These are phyloP conservation scores for Pseudolaguvia tuberculata DNA, from an alignment of 2,113 vertebrate genomes.

Conservation along the genomic window DNA sequence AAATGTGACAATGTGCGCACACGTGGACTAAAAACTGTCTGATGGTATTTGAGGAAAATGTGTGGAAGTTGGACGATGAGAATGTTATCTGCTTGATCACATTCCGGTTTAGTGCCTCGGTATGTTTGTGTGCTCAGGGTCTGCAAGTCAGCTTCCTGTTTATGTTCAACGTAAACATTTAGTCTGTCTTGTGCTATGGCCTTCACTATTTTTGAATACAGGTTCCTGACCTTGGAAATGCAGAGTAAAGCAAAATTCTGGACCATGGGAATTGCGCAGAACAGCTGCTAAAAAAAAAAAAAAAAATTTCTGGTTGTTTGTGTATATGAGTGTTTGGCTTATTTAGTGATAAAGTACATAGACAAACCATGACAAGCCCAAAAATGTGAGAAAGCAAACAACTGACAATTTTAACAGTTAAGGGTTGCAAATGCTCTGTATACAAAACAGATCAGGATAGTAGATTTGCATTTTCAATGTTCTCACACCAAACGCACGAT, in stretches of 20 bases:
- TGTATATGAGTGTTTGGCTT: slow-evolving; percentile 16
- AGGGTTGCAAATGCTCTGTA: slow-evolving; percentile 11
- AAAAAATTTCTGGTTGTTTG: slow-evolving; percentile 47
- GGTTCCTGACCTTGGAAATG: slow-evolving; percentile 65
- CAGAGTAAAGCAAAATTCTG: slow-evolving; percentile 54
- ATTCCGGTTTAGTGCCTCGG: slow-evolving; percentile 24
- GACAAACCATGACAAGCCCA: neutral
- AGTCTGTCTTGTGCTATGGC: slow-evolving; percentile 25
- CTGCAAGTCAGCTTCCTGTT: slow-evolving; percentile 35
- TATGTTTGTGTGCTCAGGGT: slow-evolving; percentile 35
- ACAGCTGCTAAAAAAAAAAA: neutral
- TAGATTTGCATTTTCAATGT: slow-evolving; percentile 17
- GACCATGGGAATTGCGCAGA: slow-evolving; percentile 49
- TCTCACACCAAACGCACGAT: slow-evolving; percentile 17
- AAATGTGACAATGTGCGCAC: neutral
- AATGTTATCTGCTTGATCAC: neutral
- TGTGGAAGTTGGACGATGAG: slow-evolving; percentile 62
- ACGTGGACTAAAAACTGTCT: slow-evolving; percentile 19
- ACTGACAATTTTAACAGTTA: slow-evolving; percentile 14
- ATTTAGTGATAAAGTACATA: neutral
- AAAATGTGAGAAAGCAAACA: slow-evolving; percentile 8
- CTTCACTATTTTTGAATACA: slow-evolving; percentile 57
- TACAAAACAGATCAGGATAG: slow-evolving; percentile 32
- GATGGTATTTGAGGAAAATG: slow-evolving; percentile 26
- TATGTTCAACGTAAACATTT: slow-evolving; percentile 38